Conservation (phyloP, 2,113 vertebrate genomes). For the Chiloscyllium plagiosum region DNA sequence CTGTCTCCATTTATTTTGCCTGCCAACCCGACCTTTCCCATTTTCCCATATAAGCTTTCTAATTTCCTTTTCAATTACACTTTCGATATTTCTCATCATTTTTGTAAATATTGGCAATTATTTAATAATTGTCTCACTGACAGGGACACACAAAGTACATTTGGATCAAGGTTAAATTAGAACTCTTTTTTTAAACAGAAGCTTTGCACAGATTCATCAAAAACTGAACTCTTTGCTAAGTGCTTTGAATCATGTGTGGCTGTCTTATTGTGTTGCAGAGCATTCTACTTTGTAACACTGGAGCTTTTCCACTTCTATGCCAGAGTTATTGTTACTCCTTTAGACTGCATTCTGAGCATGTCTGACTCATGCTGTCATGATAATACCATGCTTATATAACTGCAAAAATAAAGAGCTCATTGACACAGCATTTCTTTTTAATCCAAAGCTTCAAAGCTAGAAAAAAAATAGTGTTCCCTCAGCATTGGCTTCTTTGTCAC, state of each 20-base stretch:
- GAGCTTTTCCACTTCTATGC: not conserved
- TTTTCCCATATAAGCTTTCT: not conserved
- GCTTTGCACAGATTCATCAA: not conserved
- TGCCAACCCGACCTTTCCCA: not conserved
- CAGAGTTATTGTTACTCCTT: not conserved
- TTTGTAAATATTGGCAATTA: not conserved
- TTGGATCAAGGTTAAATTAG: not conserved
- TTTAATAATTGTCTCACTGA: not conserved
- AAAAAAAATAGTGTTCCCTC: not conserved
- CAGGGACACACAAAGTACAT: not conserved
- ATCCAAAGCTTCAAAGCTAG: not conserved
- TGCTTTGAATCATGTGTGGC: not conserved
- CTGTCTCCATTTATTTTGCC: not conserved
- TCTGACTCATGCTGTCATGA: not conserved
- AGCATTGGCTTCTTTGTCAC: not conserved
- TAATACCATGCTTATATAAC: not conserved
- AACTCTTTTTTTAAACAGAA: not conserved
- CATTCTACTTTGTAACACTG: not conserved
- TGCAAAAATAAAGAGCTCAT: not conserved
- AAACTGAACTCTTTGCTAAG: not conserved
- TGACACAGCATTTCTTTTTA: not conserved
- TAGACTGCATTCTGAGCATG: not conserved
- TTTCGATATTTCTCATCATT: not conserved
- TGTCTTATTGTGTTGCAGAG: not conserved
- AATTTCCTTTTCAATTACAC: not conserved